Evolutionary conservation across 2,888 invertebrate species (phyloP), one percentile per base, ranked within the genome.

Genomic region (Amphipyra berbera): DNA sequence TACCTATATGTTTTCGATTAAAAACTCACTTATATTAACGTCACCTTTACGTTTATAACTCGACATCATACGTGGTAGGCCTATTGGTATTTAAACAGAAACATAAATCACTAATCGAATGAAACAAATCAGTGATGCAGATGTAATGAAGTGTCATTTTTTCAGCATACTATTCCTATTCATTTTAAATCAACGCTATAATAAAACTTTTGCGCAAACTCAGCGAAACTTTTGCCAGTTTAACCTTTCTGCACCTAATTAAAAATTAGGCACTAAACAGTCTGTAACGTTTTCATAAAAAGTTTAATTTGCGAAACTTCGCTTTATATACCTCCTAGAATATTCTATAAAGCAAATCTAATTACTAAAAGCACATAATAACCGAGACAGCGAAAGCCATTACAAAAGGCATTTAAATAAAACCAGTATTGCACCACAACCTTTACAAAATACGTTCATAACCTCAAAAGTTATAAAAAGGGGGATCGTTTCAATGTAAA

Each of bases 271-370:
- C 40, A 44, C 15, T 56, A 65, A 71, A 76, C 58, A 56, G 40
- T 58, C 44, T 45, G 44, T 14, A 60, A 48, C 40, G 14, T 45
- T 53, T 47, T 37, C 52, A 65, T 76, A 58, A 71, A 71, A 76
- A 52, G 41, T 45, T 21, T 33, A 55, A 63, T 58, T 63, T 54
- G 55, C 47, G n/a, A 53, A 70, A 54, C 49, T 49, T 53, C 27
- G 44, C 15, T 47, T 46, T 42, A 50, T 42, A 50, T 45, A 27
- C 15, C 33, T 9, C 13, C 48, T 71, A 47, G 66, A 76, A 71
- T 76, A 76, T 71, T 76, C 46, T 76, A 65, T 76, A 42, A 58
- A 58, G 73, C 72, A 63, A 71, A 71, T 68, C 44, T 68, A 68
- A 78, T 73, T 59, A 74, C 56, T 42, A 50, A 64, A 40, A 48